These are phyloP conservation scores for Astreopora myriophthalma DNA, from an alignment of 64 coral and sea anemone species.

Conservation along the genomic window DNA sequence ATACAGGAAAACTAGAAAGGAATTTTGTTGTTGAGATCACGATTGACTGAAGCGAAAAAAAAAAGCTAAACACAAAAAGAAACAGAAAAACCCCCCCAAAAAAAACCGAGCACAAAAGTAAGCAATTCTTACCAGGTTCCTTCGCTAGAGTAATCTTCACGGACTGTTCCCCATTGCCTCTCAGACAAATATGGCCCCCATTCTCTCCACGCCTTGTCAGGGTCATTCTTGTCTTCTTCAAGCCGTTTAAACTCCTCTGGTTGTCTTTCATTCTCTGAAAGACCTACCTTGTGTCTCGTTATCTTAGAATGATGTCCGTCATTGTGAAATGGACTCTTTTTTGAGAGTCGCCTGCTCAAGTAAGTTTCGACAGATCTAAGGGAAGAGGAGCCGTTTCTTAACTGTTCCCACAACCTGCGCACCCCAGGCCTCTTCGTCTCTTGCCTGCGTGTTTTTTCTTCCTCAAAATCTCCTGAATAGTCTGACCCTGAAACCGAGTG, in stretches of 20 bases:
- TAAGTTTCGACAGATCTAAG: not conserved
- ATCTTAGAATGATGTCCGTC: not conserved
- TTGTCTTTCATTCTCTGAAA: not conserved
- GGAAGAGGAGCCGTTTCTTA: not conserved
- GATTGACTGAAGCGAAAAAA: not conserved
- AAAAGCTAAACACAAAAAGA: not conserved
- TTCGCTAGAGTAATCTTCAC: constrained; percentile 85
- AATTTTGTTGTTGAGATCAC: not conserved
- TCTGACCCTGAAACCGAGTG: not conserved
- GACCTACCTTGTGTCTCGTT: not conserved
- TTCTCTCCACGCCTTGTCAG: constrained; percentile 56
- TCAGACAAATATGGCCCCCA: constrained; percentile 88
- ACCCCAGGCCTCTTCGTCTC: not conserved
- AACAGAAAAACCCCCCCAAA: not conserved
- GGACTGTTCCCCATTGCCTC: constrained; percentile 88
- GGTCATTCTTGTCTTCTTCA: constrained; percentile 39
- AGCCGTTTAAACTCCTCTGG: constrained; percentile 62
- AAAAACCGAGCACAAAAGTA: not conserved
- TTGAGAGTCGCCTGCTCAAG: not conserved
- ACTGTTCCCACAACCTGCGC: not conserved
- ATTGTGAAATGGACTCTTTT: not conserved
- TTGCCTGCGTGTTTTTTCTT: not conserved
- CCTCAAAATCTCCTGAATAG: not conserved
- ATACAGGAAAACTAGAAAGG: no score
- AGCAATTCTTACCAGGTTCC: constrained; percentile 62